Conservation (phyloP, 2,888 invertebrate genomes). For the Ochlodes sylvanus region DNA sequence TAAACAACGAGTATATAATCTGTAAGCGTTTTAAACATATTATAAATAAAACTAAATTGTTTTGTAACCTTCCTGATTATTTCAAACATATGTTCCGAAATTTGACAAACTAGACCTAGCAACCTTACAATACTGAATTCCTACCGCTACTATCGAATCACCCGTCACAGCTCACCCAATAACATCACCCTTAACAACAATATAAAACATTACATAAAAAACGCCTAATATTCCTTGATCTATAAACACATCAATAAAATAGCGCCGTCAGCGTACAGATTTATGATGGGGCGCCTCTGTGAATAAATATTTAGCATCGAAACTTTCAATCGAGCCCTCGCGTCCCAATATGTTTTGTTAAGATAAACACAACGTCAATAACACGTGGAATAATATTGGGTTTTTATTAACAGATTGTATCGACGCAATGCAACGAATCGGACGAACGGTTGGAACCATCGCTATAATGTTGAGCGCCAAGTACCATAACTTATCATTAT, state of each 20-base stretch:
- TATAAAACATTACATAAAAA: conserved; percentile 22
- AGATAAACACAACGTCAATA: conserved; percentile 27
- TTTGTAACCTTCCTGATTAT: too few species aligned
- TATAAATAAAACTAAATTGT: too few species aligned
- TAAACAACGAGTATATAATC: too few species aligned
- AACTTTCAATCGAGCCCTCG: conserved; percentile 46
- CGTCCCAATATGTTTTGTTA: conserved; percentile 25
- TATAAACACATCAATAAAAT: conserved; percentile 38
- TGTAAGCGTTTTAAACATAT: too few species aligned
- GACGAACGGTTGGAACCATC: too few species aligned
- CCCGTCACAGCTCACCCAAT: not conserved
- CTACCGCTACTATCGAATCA: not conserved
- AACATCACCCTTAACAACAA: not conserved
- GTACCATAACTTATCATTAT: too few species aligned
- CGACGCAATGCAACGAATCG: not conserved
- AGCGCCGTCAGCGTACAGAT: conserved; percentile 49
- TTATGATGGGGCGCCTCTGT: conserved; percentile 45
- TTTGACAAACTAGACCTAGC: too few species aligned
- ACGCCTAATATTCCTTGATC: conserved; percentile 29
- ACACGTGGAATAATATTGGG: conserved; percentile 10
- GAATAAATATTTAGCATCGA: conserved; percentile 49
- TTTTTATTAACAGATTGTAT: not conserved
- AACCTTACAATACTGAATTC: too few species aligned
- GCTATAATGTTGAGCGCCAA: not conserved
- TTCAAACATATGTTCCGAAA: too few species aligned